Evolutionary conservation across 2,113 vertebrate genomes (phyloP).

Genomic region (Phalacrocorax pelagicus): DNA sequence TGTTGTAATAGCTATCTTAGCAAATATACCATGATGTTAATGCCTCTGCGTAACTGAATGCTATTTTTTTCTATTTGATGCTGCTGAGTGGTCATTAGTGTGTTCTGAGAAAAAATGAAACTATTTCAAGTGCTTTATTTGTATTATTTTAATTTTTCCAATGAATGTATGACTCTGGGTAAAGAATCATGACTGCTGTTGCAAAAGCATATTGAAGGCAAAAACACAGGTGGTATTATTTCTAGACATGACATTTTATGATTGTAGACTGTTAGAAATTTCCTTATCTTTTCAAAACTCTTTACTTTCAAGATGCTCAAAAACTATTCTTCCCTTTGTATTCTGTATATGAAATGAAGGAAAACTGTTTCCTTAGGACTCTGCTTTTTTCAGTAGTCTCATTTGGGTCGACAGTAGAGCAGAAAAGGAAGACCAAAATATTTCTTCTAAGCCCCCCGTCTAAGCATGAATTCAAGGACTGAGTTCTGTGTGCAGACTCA

Average conservation of each 20-base stretch:
- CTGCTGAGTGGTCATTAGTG: not conserved
- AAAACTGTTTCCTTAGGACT: not conserved
- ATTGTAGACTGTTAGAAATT: not conserved
- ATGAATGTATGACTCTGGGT: not conserved
- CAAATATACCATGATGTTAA: not conserved
- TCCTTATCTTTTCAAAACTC: not conserved
- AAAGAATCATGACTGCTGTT: not conserved
- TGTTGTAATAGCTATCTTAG: not conserved
- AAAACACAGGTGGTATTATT: not conserved
- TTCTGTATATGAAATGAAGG: not conserved
- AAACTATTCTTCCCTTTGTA: not conserved
- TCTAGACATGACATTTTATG: not conserved
- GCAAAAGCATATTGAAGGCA: not conserved
- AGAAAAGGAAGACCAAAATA: not conserved
- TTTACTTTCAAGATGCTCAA: not conserved
- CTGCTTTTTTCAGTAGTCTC: not conserved
- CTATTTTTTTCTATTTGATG: not conserved
- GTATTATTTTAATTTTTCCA: not conserved
- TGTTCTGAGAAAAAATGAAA: not conserved
- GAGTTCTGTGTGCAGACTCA: not conserved
- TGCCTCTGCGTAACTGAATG: not conserved
- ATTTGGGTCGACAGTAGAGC: not conserved
- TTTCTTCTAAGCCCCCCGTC: not conserved
- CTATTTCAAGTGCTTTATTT: not conserved
- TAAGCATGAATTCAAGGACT: not conserved